Percentiles rank a stretch among this genome's conserved stretches.
These are phyloP conservation scores for Apantesis nais DNA, from an alignment of 2,888 invertebrate species.

Conservation along the genomic window DNA sequence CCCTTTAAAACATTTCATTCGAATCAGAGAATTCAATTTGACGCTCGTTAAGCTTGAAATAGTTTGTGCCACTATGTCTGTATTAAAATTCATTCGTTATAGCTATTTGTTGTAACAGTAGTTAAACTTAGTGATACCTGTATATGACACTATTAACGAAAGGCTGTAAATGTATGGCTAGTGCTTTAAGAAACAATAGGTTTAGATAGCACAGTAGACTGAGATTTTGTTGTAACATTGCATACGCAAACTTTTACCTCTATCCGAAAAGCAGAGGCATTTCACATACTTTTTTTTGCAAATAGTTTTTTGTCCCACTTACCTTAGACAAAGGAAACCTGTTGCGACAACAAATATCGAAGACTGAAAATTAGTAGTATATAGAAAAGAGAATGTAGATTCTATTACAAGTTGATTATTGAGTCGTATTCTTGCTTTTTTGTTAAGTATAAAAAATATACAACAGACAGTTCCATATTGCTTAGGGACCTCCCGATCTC, in stretches of 20 bases:
- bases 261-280: not conserved
- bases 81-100: conserved; percentile 16
- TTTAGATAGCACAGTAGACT: not conserved
- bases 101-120: conserved; percentile 11
- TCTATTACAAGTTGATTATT: no score
- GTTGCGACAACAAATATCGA: not conserved
- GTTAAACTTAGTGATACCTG: conserved; percentile 6
- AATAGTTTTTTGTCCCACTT: not conserved
- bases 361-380: not conserved
- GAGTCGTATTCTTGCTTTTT: no score
- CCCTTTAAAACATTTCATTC: conserved; percentile 10
- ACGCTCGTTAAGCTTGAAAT: conserved; percentile 14
- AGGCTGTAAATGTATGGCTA: conserved; percentile 1
- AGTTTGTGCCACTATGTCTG: conserved; percentile 12
- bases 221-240: not conserved
- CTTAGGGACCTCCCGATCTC: no score
- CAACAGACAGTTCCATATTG: no score
- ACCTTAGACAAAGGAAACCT: not conserved
- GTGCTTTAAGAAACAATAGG: not conserved
- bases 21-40: conserved; percentile 13
- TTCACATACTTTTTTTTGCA: no score
- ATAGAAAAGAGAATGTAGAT: not conserved
- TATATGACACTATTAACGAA: conserved; percentile 5
- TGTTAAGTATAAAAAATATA: no score
- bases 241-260: not conserved